Evolutionary conservation across 2,888 invertebrate species (phyloP).

Genomic region (Apodemia hepburni): DNA sequence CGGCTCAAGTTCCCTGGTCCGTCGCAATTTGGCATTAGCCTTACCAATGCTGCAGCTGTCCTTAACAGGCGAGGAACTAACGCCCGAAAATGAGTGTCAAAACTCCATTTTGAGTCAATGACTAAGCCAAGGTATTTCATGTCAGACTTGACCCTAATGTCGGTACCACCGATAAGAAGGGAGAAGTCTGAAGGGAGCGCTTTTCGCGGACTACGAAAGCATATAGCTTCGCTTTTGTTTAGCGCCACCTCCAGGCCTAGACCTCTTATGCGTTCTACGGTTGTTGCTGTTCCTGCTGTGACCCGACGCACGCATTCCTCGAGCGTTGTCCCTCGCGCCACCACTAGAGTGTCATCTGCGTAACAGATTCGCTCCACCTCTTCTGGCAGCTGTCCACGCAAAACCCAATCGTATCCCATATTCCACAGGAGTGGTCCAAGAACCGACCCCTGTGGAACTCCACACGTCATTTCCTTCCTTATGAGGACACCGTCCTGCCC

Average conservation of each 20-base stretch:
- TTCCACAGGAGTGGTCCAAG: neutral
- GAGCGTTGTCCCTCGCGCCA: neutral
- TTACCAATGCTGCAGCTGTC: neutral
- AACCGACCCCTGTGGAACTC: neutral
- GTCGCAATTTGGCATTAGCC: neutral
- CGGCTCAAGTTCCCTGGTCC: neutral
- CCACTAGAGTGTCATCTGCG: conserved; percentile 1
- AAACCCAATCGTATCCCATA: neutral
- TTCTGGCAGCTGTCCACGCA: neutral
- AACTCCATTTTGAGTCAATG: neutral
- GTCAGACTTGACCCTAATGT: neutral
- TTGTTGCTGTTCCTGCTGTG: conserved; percentile 14
- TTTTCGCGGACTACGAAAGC: neutral
- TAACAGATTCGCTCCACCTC: neutral
- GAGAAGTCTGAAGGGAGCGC: neutral
- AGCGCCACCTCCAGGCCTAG: conserved; percentile 14
- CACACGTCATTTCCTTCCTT: neutral
- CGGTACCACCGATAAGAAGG: neutral
- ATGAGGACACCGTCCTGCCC: neutral
- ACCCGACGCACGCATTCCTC: conserved; percentile 17
- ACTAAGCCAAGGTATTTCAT: neutral
- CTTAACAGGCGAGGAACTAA: conserved; percentile 1
- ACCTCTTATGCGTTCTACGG: conserved; percentile 6
- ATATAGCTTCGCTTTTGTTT: neutral
- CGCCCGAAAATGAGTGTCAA: neutral